phyloP scores from a whole-genome alignment of 2,888 invertebrate species.

The Sepioteuthis lessoniana region DNA sequence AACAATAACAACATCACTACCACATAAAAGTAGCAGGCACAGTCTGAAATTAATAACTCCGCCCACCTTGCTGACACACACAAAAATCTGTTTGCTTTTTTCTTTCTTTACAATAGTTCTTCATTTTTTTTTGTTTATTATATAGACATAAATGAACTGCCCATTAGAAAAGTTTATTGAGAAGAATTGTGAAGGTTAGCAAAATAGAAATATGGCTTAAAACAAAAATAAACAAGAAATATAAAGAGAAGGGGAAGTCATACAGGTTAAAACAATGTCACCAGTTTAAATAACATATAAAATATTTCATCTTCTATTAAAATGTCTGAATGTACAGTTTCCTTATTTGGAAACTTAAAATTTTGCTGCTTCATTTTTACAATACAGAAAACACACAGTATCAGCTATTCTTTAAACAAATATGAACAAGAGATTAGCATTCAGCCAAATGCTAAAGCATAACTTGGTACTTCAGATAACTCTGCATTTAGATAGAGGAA shows the following conservation, averaged over 20 bases:
- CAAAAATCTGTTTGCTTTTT: neutral
- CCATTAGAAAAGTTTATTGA: neutral
- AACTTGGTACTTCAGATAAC: neutral
- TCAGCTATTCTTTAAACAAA: neutral
- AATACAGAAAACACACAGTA: neutral
- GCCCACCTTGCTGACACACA: neutral
- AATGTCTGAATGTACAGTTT: neutral
- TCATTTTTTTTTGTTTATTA: neutral
- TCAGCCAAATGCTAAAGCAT: neutral
- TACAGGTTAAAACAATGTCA: neutral
- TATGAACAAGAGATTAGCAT: neutral
- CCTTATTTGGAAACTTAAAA: neutral
- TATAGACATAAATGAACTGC: neutral
- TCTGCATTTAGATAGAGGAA: neutral
- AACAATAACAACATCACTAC: neutral
- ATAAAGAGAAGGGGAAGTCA: neutral
- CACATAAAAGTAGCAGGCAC: neutral
- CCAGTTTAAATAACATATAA: neutral
- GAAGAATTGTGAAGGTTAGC: constrained; percentile 16
- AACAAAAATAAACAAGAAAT: neutral
- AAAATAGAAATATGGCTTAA: neutral
- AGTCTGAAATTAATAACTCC: neutral
- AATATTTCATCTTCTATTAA: neutral
- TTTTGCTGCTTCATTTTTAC: neutral
- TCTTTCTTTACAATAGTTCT: neutral